phyloP scores from a whole-genome alignment of 2,113 vertebrate genomes.

The Apteryx mantelli region DNA sequence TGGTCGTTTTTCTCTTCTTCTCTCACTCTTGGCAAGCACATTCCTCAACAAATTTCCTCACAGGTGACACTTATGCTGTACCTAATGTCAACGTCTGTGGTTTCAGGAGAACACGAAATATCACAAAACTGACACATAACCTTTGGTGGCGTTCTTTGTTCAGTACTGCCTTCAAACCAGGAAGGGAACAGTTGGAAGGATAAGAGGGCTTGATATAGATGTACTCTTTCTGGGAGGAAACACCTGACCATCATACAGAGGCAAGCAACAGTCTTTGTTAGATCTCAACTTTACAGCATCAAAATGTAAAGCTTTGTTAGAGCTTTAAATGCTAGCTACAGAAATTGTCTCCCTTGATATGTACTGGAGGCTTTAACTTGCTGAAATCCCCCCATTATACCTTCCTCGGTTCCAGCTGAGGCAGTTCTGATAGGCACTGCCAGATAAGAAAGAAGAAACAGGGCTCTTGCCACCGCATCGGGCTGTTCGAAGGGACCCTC shows the following conservation, averaged over 20 bases:
- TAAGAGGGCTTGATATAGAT: background rate
- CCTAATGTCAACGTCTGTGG: fast-evolving
- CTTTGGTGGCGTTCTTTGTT: background rate
- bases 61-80: background rate
- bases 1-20: background rate
- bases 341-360: background rate
- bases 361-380: background rate
- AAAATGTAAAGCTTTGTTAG: constrained; percentile 6
- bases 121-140: background rate
- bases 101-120: background rate
- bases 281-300: background rate
- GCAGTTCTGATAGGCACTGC: background rate
- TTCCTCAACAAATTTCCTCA: background rate
- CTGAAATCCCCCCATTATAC: background rate
- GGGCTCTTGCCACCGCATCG: background rate
- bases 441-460: background rate
- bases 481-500: background rate
- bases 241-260: background rate
- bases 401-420: background rate
- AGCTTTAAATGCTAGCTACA: background rate
- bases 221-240: background rate
- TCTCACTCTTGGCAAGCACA: background rate
- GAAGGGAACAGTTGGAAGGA: background rate
- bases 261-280: background rate
- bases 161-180: background rate